Evolutionary conservation across 2,113 vertebrate species (phyloP), one percentile per base, ranked within the genome.

Genomic region (Synchiropus splendidus): DNA sequence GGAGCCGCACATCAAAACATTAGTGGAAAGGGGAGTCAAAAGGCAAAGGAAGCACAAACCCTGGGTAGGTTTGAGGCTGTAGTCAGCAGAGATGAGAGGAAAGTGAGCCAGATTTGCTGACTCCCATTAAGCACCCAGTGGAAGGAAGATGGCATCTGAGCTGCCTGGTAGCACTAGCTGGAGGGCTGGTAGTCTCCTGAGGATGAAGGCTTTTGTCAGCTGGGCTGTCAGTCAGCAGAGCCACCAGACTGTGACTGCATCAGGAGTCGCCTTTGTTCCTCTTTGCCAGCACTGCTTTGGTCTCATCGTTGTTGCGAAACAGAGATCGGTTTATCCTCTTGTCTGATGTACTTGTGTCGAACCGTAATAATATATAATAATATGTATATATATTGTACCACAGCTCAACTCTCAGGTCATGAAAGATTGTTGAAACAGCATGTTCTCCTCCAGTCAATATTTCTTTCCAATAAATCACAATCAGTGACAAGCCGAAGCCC

Each of bases 141-240:
- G 64, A 57, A 60, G 50, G 6, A 45, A 43, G 66, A 59, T 53
- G 54, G 49, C 57, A 31, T 57, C 61, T 47, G 60, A 32, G 2
- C 51, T 49, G 74, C 64, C 61, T 67, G 57, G 54, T 60, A 46
- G 71, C 66, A 62, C 67, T 66, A 59, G 64, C 59, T 76, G 57
- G 63, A 72, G 60, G 57, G 40, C 48, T 67, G 43, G 38, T 48
- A 48, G 43, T 38, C 72, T 69, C 67, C 48, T 38, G 72, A 74
- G 72, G 47, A 52, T 41, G 16, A 58, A 9, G 6, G 38, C 54
- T 62, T 53, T 37, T 64, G 68, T 70, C 58, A 56, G 55, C 51
- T 61, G 64, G 67, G 54, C 74, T 67, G 76, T 77, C 71, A 71
- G 41, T 78, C 67, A 70, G 15, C 44, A 58, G 16, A 36, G 43